Conservation (phyloP, 2,797 vertebrate genomes). For the Urosaurus nigricauda region DNA sequence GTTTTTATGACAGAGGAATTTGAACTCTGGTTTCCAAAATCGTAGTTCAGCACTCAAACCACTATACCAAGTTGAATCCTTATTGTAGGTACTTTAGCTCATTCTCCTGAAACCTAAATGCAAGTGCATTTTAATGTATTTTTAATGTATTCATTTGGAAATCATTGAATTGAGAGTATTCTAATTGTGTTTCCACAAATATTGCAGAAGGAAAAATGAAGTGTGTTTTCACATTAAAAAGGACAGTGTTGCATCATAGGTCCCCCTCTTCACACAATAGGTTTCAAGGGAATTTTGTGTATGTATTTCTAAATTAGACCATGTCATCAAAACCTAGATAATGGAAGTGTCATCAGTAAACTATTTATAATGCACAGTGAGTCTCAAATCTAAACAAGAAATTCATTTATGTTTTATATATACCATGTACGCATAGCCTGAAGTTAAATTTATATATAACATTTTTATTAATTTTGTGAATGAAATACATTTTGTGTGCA, state of each 20-base stretch:
- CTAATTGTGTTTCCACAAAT: constrained; percentile 69
- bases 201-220: constrained; percentile 59
- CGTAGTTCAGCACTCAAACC: too few relatives aligned
- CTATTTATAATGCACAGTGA: background rate
- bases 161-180: constrained; percentile 70
- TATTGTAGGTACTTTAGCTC: constrained; percentile 4
- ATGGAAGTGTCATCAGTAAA: background rate
- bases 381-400: too few relatives aligned
- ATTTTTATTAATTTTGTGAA: too few relatives aligned
- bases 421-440: too few relatives aligned
- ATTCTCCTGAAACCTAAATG: constrained; percentile 63
- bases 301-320: constrained; percentile 40
- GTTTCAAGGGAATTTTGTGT: background rate
- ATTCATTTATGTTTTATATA: too few relatives aligned
- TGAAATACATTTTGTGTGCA: too few relatives aligned
- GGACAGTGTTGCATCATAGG: constrained; percentile 14
- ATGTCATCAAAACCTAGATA: background rate
- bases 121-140: constrained; percentile 38
- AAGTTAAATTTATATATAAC: too few relatives aligned
- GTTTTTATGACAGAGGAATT: too few relatives aligned
- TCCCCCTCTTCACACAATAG: background rate
- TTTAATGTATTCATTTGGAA: constrained; percentile 64
- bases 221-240: background rate
- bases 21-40: too few relatives aligned
- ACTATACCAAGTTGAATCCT: too few relatives aligned